Evolutionary conservation across 2,888 invertebrate genomes (phyloP).

Genomic region (Drosophila antonietae): DNA sequence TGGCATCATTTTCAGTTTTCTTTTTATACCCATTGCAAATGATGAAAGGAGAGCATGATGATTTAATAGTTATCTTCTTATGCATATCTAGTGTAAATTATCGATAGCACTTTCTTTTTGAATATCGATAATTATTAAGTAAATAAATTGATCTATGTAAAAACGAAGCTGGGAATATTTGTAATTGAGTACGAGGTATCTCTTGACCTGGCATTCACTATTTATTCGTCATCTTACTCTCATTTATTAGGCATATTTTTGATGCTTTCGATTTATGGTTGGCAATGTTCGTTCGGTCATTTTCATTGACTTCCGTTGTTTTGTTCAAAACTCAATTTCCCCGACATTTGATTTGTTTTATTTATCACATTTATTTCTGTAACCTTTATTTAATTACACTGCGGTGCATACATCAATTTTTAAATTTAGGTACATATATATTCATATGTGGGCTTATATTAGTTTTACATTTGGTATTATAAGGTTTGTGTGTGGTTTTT

Average conservation of each 20-base stretch:
- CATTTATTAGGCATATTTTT: slow-evolving; percentile 8
- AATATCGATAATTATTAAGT: neutral
- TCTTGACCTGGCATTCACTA: neutral
- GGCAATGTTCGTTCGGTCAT: slow-evolving; percentile 20
- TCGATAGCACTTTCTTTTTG: too few species aligned
- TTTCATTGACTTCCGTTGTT: slow-evolving; percentile 61
- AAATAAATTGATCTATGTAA: too few species aligned
- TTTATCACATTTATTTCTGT: slow-evolving; percentile 73
- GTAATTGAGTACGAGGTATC: neutral
- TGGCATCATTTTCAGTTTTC: slow-evolving; percentile 42
- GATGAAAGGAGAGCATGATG: neutral
- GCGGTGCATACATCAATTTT: slow-evolving; percentile 42
- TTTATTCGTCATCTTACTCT: neutral
- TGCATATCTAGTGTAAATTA: too few species aligned
- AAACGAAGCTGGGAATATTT: neutral
- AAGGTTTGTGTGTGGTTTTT: slow-evolving; percentile 23
- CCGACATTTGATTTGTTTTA: slow-evolving; percentile 42
- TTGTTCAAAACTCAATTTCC: slow-evolving; percentile 29
- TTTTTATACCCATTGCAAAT: slow-evolving; percentile 1
- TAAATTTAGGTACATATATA: slow-evolving; percentile 25
- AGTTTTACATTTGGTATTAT: slow-evolving; percentile 37
- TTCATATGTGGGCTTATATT: slow-evolving; percentile 30
- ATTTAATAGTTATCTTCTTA: neutral
- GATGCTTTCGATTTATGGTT: slow-evolving; percentile 24
- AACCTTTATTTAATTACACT: slow-evolving; percentile 61